Evolutionary conservation across 2,888 invertebrate genomes (phyloP).

Genomic region (Tetropium fuscum): DNA sequence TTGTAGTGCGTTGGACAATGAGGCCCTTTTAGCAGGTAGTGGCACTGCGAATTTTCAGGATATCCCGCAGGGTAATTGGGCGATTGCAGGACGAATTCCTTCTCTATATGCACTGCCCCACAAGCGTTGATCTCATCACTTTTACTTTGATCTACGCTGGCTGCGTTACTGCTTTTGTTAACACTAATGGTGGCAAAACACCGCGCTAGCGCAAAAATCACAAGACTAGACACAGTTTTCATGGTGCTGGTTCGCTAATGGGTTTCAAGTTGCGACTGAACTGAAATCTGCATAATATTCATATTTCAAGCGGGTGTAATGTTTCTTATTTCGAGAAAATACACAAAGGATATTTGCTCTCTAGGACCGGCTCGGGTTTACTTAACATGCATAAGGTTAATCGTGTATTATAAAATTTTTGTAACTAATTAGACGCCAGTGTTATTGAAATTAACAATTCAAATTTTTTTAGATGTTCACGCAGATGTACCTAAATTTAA

Average conservation of each 20-base stretch:
- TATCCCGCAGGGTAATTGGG: constrained; percentile 69
- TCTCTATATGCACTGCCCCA: constrained; percentile 65
- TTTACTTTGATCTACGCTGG: background rate
- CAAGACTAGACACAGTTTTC: constrained; percentile 2
- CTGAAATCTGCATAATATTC: constrained; percentile 14
- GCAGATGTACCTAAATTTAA: no score
- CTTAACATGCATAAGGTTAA: no score
- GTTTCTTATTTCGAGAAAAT: constrained; percentile 31
- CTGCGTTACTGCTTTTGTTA: background rate
- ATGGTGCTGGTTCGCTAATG: constrained; percentile 9
- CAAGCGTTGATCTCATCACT: constrained; percentile 38
- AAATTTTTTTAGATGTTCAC: no score
- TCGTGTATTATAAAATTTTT: no score
- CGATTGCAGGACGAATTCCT: constrained; percentile 67
- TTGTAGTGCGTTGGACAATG: constrained; percentile 68
- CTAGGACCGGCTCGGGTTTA: constrained; percentile 21
- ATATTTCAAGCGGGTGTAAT: constrained; percentile 20
- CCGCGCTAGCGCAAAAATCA: background rate
- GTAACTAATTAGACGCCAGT: no score
- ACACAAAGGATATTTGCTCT: constrained; percentile 47
- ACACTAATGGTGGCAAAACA: constrained; percentile 2
- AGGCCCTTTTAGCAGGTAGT: constrained; percentile 67
- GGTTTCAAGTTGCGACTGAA: constrained; percentile 17
- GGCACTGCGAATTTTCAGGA: constrained; percentile 65
- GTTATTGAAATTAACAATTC: no score